Conservation (phyloP, 2,888 invertebrate genomes). For the Anodontia alba region DNA sequence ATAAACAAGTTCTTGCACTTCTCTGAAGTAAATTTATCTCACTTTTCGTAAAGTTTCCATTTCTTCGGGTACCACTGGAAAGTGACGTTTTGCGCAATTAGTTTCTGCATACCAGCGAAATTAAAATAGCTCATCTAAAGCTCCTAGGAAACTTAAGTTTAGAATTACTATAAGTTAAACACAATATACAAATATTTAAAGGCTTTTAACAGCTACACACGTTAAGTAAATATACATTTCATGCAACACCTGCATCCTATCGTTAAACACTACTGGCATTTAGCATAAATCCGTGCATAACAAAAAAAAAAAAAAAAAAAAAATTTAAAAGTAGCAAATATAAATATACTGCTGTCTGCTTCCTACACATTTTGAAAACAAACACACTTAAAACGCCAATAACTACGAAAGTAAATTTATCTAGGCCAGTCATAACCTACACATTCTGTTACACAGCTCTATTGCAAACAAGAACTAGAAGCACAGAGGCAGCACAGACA, state of each 20-base stretch:
- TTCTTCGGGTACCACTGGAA: conserved; percentile 10
- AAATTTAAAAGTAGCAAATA: background rate
- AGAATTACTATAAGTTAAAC: background rate
- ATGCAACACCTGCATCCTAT: background rate
- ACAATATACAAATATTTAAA: background rate
- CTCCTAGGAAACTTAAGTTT: background rate
- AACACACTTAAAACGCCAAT: background rate
- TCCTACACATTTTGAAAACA: background rate
- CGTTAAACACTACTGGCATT: background rate
- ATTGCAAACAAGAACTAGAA: conserved; percentile 2
- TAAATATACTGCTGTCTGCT: background rate
- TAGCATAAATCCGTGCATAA: conserved; percentile 1
- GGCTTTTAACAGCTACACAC: background rate
- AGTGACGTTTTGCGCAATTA: conserved; percentile 15
- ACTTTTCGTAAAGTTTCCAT: conserved; percentile 3
- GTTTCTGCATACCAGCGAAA: background rate
- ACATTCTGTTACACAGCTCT: background rate
- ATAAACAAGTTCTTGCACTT: background rate
- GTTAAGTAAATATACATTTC: background rate
- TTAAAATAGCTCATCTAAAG: conserved; percentile 6
- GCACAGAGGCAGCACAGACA: conserved; percentile 15
- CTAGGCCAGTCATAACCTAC: background rate
- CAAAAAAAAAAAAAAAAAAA: background rate
- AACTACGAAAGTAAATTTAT: background rate
- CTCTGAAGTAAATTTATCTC: background rate